Evolutionary conservation across 2,888 invertebrate species (phyloP).

Genomic region (Trissonchulus latispiculum): DNA sequence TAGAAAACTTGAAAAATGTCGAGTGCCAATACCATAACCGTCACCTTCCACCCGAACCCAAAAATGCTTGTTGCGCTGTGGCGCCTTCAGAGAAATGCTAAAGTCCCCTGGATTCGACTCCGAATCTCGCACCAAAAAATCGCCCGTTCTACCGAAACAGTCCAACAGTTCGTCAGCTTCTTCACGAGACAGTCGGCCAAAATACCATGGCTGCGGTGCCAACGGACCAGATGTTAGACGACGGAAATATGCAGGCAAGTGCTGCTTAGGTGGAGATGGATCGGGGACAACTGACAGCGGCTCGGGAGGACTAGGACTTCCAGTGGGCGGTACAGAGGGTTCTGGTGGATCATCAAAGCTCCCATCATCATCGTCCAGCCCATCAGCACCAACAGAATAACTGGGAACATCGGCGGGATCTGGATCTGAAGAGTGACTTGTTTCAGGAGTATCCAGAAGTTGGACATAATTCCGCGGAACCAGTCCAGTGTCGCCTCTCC

Average conservation of each 20-base stretch:
- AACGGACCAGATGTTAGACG: slow-evolving; percentile 28
- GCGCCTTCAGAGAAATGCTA: slow-evolving; percentile 93
- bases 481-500: slow-evolving; percentile 79
- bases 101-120: slow-evolving; percentile 98
- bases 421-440: not conserved
- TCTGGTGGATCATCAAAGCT: not conserved
- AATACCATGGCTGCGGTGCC: slow-evolving; percentile 71
- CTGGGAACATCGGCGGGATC: not conserved
- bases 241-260: not conserved
- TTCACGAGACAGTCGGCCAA: slow-evolving; percentile 83
- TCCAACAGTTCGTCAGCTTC: slow-evolving; percentile 92
- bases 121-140: slow-evolving; percentile 95
- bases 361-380: not conserved
- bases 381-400: not conserved
- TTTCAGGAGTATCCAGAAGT: not conserved
- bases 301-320: not conserved
- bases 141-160: slow-evolving; percentile 81
- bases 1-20: slow-evolving; percentile 88
- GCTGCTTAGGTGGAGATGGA: not conserved
- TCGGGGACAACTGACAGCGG: not conserved
- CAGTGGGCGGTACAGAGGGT: not conserved
- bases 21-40: slow-evolving; percentile 91
- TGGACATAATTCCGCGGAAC: slow-evolving; percentile 57
- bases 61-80: slow-evolving; percentile 96
- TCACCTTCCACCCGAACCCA: slow-evolving; percentile 83